A percentile compares a stretch with the other conserved stretches of the same genome.
Conservation (phyloP, 1,140 invertebrate genomes). For the Watersipora subatra region DNA sequence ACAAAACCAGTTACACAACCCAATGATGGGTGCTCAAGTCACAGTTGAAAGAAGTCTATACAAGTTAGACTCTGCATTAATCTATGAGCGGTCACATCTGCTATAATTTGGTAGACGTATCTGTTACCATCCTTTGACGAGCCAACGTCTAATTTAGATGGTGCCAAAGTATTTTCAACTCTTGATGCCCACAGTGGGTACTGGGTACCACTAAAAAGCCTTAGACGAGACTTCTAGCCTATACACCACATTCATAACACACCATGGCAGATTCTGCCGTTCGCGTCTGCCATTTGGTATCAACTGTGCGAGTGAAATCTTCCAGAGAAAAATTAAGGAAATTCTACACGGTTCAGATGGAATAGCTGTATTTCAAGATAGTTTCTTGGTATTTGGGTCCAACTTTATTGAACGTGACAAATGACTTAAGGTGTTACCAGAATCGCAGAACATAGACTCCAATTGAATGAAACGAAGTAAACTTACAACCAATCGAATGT, state of each 20-base stretch:
- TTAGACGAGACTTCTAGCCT: neutral
- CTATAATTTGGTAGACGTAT: neutral
- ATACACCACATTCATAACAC: neutral
- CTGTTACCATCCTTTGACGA: neutral
- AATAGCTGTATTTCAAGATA: constrained; percentile 15
- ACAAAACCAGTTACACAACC: neutral
- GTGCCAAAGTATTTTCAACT: neutral
- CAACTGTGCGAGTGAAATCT: constrained; percentile 9
- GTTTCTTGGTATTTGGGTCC: constrained; percentile 17
- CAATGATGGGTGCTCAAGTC: neutral
- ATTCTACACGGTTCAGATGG: constrained; percentile 10
- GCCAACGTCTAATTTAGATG: neutral
- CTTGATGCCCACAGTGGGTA: neutral
- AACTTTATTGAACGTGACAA: constrained; percentile 14
- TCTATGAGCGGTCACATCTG: neutral
- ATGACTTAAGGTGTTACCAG: constrained; percentile 13
- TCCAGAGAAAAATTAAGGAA: constrained; percentile 11
- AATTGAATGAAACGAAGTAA: constrained; percentile 32
- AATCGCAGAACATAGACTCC: constrained; percentile 17
- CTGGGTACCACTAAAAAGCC: neutral
- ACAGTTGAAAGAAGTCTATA: neutral
- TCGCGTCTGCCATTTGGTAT: constrained; percentile 11
- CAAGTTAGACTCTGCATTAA: neutral
- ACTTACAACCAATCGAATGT: constrained; percentile 20
- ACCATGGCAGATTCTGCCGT: constrained; percentile 11